phyloP scores from a whole-genome alignment of 2,113 vertebrate genomes.

The Gymnogyps californianus region DNA sequence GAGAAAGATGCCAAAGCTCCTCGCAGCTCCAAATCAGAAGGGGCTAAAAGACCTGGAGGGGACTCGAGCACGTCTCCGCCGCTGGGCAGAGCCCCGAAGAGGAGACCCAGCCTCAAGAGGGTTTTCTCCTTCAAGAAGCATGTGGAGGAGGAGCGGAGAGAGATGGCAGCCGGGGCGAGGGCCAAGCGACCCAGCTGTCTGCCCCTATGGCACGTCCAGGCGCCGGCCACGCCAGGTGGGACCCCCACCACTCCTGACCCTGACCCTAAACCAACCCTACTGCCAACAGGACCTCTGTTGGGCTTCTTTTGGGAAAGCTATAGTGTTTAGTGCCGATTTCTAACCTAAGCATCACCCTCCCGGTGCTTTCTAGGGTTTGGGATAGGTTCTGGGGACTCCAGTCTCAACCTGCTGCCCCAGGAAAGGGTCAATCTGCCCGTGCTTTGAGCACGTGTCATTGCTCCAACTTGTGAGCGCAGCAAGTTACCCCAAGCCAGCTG shows the following conservation, averaged over 20 bases:
- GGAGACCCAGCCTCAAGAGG: conserved; percentile 50
- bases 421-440: accelerated
- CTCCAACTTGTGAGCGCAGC: background rate
- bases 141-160: background rate
- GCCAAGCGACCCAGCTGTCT: conserved; percentile 54
- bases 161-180: accelerated
- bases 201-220: conserved; percentile 17
- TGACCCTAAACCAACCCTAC: background rate
- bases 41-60: background rate
- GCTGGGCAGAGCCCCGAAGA: conserved; percentile 53
- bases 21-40: background rate
- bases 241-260: background rate
- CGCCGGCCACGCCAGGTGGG: background rate
- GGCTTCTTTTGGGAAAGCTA: background rate
- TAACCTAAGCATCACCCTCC: background rate
- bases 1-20: conserved; percentile 59
- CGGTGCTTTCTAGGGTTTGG: background rate
- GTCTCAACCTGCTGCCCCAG: background rate
- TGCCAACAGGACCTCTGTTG: accelerated
- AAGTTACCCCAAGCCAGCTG: background rate
- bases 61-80: background rate
- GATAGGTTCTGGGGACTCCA: background rate
- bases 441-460: background rate
- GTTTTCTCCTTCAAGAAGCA: conserved; percentile 63
- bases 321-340: background rate